Evolutionary conservation across 2,113 vertebrate species (phyloP), one percentile per base, ranked within the genome.

Genomic region (Scomber japonicus): DNA sequence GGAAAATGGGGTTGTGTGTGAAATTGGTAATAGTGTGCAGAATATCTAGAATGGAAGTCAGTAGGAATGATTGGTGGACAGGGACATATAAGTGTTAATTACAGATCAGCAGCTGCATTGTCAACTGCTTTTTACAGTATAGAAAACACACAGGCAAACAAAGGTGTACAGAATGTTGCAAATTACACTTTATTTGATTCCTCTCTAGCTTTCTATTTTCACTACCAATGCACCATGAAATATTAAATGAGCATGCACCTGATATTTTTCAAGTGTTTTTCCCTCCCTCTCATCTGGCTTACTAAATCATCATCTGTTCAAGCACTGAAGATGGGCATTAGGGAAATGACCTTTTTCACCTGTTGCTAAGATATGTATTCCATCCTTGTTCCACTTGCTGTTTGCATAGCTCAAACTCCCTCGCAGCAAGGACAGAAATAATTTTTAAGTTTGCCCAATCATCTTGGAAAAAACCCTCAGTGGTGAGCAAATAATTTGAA

Each of bases 401-500:
- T 68, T 84, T 31, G 9, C 77, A 54, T 19, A 35, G 48, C 51
- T 51, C 64, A 62, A 74, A 50, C 30, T 66, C 53, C 45, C 83
- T 69, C 0, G 15, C 71, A 78, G 78, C 87, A 88, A 82, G 87
- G 78, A 62, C 87, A 69, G 59, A 71, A 83, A 62, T 50, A 46
- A 85, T 85, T 65, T 68, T 19, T 19, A 40, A 27, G 30, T 80
- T 78, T 75, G 44, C 21, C 16, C 48, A 45, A 72, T 85, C 63
- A 65, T 86, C 62, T 78, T 48, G 19, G 48, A 90, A 90, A 82
- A 80, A 49, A 81, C 65, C 62, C 68, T 78, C 54, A 13, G 60
- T 31, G 19, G 66, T 73, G 15, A 69, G 57, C 44, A 63, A 51
- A 82, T 77, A 0, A 78, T 83, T 83, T 75, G 44, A 72, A 85